Conservation (phyloP, 2,888 invertebrate genomes). For the Lepidocyrtoides sp. region DNA sequence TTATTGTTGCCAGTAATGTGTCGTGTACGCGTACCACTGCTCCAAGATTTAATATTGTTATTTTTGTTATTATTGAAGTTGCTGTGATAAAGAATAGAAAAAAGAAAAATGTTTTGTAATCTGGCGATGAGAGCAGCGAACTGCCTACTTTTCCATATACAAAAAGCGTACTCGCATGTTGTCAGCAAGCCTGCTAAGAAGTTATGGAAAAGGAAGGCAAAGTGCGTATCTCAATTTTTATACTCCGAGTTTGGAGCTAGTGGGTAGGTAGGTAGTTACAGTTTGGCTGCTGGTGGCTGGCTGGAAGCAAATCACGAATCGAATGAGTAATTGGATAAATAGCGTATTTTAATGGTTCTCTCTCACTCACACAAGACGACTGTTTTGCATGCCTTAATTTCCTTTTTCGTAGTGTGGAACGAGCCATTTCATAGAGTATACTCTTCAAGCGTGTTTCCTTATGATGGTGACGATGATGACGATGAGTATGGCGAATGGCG, state of each 20-base stretch:
- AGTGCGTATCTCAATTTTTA: neutral
- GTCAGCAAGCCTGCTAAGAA: neutral
- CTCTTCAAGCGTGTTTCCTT: constrained; percentile 11
- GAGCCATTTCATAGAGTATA: constrained; percentile 24
- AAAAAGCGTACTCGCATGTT: neutral
- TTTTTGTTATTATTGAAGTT: neutral
- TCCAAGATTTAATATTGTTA: too few species aligned
- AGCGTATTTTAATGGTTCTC: constrained; percentile 69
- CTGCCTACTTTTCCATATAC: constrained; percentile 3
- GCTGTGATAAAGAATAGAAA: neutral
- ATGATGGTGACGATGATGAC: too few species aligned
- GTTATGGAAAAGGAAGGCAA: neutral
- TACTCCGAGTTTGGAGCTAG: constrained; percentile 5
- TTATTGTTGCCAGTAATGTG: too few species aligned
- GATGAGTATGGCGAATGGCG: constrained; percentile 12
- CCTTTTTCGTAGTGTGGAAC: constrained; percentile 55
- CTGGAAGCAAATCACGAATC: constrained; percentile 73
- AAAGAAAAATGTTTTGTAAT: neutral
- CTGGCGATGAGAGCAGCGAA: constrained; percentile 1
- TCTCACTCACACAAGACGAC: neutral
- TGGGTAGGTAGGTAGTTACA: too few species aligned
- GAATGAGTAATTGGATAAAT: constrained; percentile 77
- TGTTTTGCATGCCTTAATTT: constrained; percentile 56
- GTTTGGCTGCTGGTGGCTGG: constrained; percentile 38
- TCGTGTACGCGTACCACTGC: too few species aligned